Conservation (phyloP, 2,888 invertebrate species). For the Flabesymbios commensalis region DNA sequence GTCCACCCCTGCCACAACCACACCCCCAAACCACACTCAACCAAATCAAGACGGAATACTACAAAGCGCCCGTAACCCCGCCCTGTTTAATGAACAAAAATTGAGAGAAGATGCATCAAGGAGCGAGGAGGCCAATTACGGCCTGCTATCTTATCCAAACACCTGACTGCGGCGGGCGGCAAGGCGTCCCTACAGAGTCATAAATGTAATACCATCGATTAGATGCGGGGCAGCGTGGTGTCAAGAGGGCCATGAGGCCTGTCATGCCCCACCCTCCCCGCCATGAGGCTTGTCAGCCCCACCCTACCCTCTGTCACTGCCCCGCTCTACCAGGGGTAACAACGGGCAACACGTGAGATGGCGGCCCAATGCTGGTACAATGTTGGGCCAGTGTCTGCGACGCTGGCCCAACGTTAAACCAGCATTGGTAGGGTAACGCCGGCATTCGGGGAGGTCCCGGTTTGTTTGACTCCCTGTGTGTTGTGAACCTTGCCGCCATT, state of each 20-base stretch:
- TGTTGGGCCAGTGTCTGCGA: no score
- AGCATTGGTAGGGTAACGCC: no score
- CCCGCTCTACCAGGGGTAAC: not conserved
- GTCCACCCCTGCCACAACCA: not conserved
- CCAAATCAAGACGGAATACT: not conserved
- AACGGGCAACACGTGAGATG: no score
- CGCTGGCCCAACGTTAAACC: no score
- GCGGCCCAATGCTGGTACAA: no score
- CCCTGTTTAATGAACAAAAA: constrained; percentile 13
- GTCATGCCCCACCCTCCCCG: not conserved
- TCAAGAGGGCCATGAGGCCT: constrained; percentile 4
- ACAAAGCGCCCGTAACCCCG: no score
- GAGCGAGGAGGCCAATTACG: not conserved
- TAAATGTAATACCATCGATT: constrained; percentile 31
- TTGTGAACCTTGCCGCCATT: constrained; percentile 18
- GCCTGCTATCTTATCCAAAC: constrained; percentile 26
- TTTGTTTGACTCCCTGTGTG: no score
- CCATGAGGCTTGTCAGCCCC: not conserved
- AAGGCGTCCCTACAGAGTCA: constrained; percentile 11
- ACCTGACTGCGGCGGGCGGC: constrained; percentile 16
- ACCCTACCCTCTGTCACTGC: not conserved
- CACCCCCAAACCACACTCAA: not conserved
- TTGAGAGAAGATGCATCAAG: constrained; percentile 1
- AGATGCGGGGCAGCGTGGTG: constrained; percentile 15
- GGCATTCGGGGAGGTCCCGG: no score